Evolutionary conservation across 2,113 vertebrate genomes (phyloP).

Genomic region (Rhombomys opimus): DNA sequence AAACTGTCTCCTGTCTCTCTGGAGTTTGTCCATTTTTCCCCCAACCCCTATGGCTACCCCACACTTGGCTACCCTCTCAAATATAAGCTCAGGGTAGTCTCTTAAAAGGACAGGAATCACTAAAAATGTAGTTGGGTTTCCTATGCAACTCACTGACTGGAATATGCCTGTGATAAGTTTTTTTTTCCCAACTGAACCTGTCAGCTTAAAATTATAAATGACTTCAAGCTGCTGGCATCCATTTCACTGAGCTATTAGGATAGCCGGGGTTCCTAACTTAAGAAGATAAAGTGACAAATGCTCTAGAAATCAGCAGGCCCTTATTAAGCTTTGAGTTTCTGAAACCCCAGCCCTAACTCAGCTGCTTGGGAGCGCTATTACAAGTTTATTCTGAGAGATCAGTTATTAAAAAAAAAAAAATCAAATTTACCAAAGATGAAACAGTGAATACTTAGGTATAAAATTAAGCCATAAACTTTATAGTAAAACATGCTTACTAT

Average conservation of each 20-base stretch:
- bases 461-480: conserved; percentile 55
- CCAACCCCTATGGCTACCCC: conserved; percentile 62
- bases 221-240: conserved; percentile 56
- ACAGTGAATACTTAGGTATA: background rate
- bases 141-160: background rate
- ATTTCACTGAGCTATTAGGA: conserved; percentile 46
- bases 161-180: conserved; percentile 43
- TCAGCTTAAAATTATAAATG: conserved; percentile 67
- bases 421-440: background rate
- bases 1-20: conserved; percentile 45
- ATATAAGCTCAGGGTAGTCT: conserved; percentile 50
- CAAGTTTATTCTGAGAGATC: background rate
- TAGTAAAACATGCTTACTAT: conserved; percentile 47
- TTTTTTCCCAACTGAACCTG: conserved; percentile 52
- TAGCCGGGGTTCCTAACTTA: conserved; percentile 32
- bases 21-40: background rate
- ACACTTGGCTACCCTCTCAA: conserved; percentile 64
- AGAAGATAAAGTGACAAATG: conserved; percentile 47
- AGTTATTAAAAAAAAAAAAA: conserved; percentile 37
- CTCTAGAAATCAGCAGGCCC: background rate
- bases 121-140: background rate
- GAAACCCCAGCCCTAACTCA: conserved; percentile 12
- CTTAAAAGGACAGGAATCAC: conserved; percentile 68
- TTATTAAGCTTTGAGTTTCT: conserved; percentile 27
- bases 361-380: background rate